Base-by-base conservation (phyloP, 2,797 vertebrate species). In the Basileuterus tristriatus region DNA sequence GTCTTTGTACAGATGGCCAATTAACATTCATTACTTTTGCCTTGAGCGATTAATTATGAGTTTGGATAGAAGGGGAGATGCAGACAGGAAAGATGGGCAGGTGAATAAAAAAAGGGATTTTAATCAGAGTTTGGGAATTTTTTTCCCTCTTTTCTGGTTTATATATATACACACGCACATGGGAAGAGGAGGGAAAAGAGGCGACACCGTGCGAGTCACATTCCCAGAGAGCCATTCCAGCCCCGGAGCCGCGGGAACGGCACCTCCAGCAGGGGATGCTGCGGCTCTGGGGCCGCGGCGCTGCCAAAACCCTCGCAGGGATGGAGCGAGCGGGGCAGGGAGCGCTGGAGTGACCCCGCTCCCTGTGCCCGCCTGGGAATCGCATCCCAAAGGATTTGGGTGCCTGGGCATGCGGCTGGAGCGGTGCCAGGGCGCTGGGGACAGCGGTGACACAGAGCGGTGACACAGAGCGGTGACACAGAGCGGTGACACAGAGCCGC, bases 21-120 rank as follows among this genome's bases (percentile, higher is more conserved):
- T 98, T 98, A 98, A 98, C 98, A 98, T 98, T 98, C 98, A 98
- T 98, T 98, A 98, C 98, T 98, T 98, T 98, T 98, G 98, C 98
- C 98, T 98, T 98, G 98, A 98, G 98, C 98, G 97, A 98, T 98
- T 98, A 98, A 98, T 98, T 98, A 98, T 97, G 98, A 98, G 98
- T 98, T 98, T 97, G 98, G 98, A 97, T 97, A 97, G 98, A 98
- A 98, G 97, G 97, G 96, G 97, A 97, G 97, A 98, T 94, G 97
- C 95, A 96, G 97, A 96, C 96, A 98, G 98, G 97, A 97, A 96
- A 98, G 98, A 97, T 95, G 97, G 98, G 97, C 97, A 98, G 98
- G 98, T 98, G 98, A 98, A 97, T 97, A 95, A 97, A 96, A 92
- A 92, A 91, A 91, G 81, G 87, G 97, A 94, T 97, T 97, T 97